These are phyloP conservation scores for Gonatopus flavifemur DNA, from an alignment of 1,140 invertebrate genomes.

Conservation along the genomic window DNA sequence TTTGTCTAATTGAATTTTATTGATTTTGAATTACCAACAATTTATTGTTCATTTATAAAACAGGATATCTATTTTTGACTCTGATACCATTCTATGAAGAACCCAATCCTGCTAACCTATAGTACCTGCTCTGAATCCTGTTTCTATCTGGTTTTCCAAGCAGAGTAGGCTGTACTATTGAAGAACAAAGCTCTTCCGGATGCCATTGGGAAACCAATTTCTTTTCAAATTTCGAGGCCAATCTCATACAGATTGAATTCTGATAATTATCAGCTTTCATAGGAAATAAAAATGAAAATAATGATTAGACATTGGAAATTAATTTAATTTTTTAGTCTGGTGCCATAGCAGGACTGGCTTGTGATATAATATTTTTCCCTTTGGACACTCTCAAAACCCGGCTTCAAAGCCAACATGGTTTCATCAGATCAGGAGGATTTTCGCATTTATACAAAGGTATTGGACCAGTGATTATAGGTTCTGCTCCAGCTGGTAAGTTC, in stretches of 20 bases:
- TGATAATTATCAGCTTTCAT: neutral
- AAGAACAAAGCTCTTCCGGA: too few species aligned
- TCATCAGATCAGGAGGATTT: conserved; percentile 87
- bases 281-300: neutral
- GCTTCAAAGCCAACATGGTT: conserved; percentile 86
- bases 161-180: too few species aligned
- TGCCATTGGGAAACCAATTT: too few species aligned
- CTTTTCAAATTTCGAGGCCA: neutral
- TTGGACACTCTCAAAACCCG: conserved; percentile 95
- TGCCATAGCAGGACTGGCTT: conserved; percentile 70
- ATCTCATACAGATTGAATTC: neutral
- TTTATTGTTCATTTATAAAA: too few species aligned
- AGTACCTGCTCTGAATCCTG: too few species aligned
- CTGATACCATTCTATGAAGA: too few species aligned
- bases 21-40: neutral
- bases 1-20: neutral
- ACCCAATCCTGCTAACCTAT: too few species aligned
- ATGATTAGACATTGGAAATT: too few species aligned
- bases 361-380: conserved; percentile 84
- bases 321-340: conserved; percentile 67
- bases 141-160: too few species aligned
- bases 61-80: too few species aligned
- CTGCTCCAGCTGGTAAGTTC: conserved; percentile 74
- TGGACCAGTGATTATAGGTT: conserved; percentile 79
- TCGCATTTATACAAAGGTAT: conserved; percentile 85